Evolutionary conservation across 2,888 invertebrate species (phyloP), one percentile per base, ranked within the genome.

Genomic region (Digitonthophagus gazella): DNA sequence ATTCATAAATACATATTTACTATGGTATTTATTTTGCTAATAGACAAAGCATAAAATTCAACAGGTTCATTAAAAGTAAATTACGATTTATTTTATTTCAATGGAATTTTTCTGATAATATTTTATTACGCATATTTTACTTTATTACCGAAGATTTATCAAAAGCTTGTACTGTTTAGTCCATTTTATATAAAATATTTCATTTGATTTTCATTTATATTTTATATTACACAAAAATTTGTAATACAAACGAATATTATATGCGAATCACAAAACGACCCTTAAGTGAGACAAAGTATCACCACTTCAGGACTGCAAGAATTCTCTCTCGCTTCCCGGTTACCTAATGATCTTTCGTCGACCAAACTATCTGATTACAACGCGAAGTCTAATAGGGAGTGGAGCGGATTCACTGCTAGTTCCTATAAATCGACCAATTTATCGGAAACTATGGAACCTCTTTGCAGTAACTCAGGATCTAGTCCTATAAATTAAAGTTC

Each of bases 401-500:
- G 16, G 61, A 61, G 61, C 61, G 20, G 18, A 61, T 61, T 61
- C 20, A n/a, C 61, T 18, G n/a, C 61, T 18, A 61, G 18, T 14
- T n/a, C 20, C 61, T 61, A 61, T 61, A 61, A 61, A 61, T 61
- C 61, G 61, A 20, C n/a, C 61, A 61, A 61, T 61, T 61, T 61
- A 61, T 61, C 61, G 61, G 19, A 20, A 61, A 61, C 61, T 61
- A 61, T 61, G 61, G 18, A 20, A 61, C 19, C 61, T 20, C 61
- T 61, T 61, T 61, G 61, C 61, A 61, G 61, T 61, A 61, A n/a
- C 19, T 61, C 61, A 61, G 18, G 61, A 61, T 61, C 16, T 20
- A n/a, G 61, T 61, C 61, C 3, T 61, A 61, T 61, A 18, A 61
- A 61, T 61, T 61, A 61, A 18, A 61, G 18, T 61, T 20, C 20